Base-by-base conservation (phyloP, 2,888 invertebrate species). In the Lordiphosa andalusiaca region DNA sequence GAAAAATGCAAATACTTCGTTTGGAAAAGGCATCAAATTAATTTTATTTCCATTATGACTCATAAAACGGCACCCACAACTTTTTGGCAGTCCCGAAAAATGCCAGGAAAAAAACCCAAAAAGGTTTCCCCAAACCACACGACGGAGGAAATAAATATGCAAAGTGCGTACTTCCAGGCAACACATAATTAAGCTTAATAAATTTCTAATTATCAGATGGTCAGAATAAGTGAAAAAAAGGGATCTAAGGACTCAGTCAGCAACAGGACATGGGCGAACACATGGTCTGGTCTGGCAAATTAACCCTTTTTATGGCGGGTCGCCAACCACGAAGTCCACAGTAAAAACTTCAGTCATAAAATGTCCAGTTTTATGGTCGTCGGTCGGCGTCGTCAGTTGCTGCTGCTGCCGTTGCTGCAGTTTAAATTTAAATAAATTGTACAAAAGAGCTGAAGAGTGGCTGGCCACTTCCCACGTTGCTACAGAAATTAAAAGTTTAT, bases 111-210 rank as follows among this genome's bases (percentile, higher is more conserved):
- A 60, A 51, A 63, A 62, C 50, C 30, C 13, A 16, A 44, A 44
- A 44, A 44, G 44, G 44, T 16, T 30, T 30, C 30, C 30, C 30
- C 9, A 64, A 64, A 64, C 23, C 13, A 59, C 46, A 57, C 46
- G 50, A 57, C 46, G 49, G 46, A 51, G 51, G 49, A 49, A 59
- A 59, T 50, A 76, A 69, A 62, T 68, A 83, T 67, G 69, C 76
- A 54, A 62, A 84, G 77, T 77, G 84, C 68, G 84, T 84, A 73
- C 83, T 85, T 80, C 58, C 57, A 65, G 69, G 54, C 69, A 82
- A 82, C 87, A 86, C 85, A 80, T 86, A 84, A 85, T 84, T 76
- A 84, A 71, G 71, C 83, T 70, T 86, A 82, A 86, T 84, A 86
- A 86, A 86, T 80, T 76, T 71, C 66, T 71, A 76, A 84, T 86